A percentile compares a stretch with the other conserved stretches of the same genome.
These are phyloP conservation scores for Meliscaeva auricollis DNA, from an alignment of 2,888 invertebrate species.

Conservation along the genomic window DNA sequence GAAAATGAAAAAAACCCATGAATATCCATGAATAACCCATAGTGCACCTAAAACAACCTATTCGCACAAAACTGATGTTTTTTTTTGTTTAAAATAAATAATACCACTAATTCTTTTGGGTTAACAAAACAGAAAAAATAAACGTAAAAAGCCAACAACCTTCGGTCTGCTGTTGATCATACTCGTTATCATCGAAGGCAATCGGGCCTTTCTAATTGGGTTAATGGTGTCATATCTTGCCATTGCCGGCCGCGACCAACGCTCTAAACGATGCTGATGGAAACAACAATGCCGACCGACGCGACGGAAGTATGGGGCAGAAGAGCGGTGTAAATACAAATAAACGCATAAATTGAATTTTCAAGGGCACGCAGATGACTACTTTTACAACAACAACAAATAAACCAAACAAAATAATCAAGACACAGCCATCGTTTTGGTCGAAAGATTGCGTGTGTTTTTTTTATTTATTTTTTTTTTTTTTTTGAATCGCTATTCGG, in stretches of 20 bases:
- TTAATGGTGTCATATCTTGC: conserved; percentile 77
- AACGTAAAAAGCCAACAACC: conserved; percentile 53
- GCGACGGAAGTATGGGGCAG: conserved; percentile 43
- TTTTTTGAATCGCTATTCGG: conserved; percentile 3
- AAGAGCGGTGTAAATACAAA: conserved; percentile 56
- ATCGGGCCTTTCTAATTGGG: conserved; percentile 72
- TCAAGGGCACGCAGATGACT: conserved; percentile 62
- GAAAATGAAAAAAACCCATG: background rate
- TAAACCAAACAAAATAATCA: background rate
- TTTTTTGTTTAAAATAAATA: background rate
- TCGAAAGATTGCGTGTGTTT: conserved; percentile 47
- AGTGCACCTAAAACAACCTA: conserved; percentile 9
- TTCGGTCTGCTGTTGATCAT: conserved; percentile 47
- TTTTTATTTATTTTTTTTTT: background rate
- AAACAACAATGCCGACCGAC: background rate
- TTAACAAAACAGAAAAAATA: background rate
- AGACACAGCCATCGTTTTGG: conserved; percentile 5
- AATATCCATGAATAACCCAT: conserved; percentile 44
- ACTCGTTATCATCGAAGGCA: conserved; percentile 62
- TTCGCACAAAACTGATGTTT: background rate
- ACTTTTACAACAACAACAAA: conserved; percentile 27
- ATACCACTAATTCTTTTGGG: conserved; percentile 37
- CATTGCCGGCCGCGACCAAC: conserved; percentile 74
- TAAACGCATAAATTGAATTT: conserved; percentile 49
- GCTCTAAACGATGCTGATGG: conserved; percentile 61